Evolutionary conservation across 2,797 vertebrate species (phyloP).

Genomic region (Philypnodon macrostomus): DNA sequence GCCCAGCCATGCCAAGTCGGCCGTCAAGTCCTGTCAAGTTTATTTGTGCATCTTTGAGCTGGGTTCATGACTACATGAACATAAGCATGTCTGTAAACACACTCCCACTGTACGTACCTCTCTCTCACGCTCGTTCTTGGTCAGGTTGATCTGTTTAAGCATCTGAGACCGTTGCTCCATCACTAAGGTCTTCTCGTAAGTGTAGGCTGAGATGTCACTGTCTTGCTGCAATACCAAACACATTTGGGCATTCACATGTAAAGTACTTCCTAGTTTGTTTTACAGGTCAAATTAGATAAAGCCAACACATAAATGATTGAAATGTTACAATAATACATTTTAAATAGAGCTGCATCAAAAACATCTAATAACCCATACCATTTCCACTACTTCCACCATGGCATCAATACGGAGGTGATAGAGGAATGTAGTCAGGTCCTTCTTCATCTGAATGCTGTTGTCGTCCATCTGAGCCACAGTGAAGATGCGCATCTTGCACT

Average conservation of each 20-base stretch:
- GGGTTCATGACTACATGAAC: constrained; percentile 8
- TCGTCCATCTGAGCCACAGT: constrained; percentile 98
- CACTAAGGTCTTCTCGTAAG: constrained; percentile 94
- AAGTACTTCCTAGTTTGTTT: too few species aligned
- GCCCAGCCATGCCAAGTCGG: constrained; percentile 18
- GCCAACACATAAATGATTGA: too few species aligned
- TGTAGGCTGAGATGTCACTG: constrained; percentile 94
- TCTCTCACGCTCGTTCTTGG: constrained; percentile 94
- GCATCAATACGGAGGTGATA: constrained; percentile 95
- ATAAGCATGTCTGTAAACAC: not conserved
- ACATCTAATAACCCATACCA: constrained; percentile 78
- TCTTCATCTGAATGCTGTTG: constrained; percentile 99
- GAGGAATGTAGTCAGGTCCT: constrained; percentile 93
- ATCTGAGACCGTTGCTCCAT: constrained; percentile 98
- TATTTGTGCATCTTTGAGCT: constrained; percentile 15
- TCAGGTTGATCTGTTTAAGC: constrained; percentile 97
- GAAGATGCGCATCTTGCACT: constrained; percentile 99
- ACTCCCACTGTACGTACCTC: constrained; percentile 80
- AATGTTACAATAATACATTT: too few species aligned
- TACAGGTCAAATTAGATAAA: too few species aligned
- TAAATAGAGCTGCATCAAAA: too few species aligned
- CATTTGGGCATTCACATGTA: constrained; percentile 5
- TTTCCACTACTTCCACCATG: constrained; percentile 95
- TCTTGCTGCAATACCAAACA: constrained; percentile 68
- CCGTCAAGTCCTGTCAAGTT: constrained; percentile 34